Percentiles rank a stretch among this genome's conserved stretches.
Evolutionary conservation across 2,113 vertebrate genomes (phyloP).

Genomic region (Nothoprocta pentlandii): DNA sequence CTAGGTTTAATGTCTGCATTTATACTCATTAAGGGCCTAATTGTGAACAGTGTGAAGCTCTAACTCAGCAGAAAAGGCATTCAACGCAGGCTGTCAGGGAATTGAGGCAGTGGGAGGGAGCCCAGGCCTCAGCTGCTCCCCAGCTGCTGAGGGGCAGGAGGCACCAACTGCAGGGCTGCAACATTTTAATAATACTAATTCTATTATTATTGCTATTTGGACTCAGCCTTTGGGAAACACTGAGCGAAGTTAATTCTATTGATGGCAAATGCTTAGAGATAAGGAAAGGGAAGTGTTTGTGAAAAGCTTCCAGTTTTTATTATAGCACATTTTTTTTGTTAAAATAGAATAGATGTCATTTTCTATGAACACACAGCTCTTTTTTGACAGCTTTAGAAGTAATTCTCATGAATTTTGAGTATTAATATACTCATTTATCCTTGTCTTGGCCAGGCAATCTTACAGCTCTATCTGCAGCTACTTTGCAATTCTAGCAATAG

Average conservation of each 20-base stretch:
- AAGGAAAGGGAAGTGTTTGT: neutral
- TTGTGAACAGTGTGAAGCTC: neutral
- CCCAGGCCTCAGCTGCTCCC: rapidly evolving
- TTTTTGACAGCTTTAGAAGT: neutral
- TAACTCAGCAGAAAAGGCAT: rapidly evolving
- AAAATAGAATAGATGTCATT: neutral
- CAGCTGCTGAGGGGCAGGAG: neutral
- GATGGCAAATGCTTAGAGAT: neutral
- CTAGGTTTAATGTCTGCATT: neutral
- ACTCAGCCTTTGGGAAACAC: neutral
- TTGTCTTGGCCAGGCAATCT: neutral
- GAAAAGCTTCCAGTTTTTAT: neutral
- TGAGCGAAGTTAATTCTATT: neutral
- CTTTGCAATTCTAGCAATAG: neutral
- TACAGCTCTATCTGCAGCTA: neutral
- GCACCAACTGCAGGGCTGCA: neutral
- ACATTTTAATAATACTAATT: neutral
- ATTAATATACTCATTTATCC: neutral
- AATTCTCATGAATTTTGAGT: neutral
- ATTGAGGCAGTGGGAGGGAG: neutral
- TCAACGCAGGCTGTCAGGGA: rapidly evolving
- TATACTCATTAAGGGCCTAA: neutral
- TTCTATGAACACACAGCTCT: neutral
- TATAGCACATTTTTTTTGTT: neutral
- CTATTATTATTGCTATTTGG: neutral